A percentile compares a stretch with the other conserved stretches of the same genome.
Evolutionary conservation across 2,113 vertebrate genomes (phyloP).

Genomic region (Mirza zaza): DNA sequence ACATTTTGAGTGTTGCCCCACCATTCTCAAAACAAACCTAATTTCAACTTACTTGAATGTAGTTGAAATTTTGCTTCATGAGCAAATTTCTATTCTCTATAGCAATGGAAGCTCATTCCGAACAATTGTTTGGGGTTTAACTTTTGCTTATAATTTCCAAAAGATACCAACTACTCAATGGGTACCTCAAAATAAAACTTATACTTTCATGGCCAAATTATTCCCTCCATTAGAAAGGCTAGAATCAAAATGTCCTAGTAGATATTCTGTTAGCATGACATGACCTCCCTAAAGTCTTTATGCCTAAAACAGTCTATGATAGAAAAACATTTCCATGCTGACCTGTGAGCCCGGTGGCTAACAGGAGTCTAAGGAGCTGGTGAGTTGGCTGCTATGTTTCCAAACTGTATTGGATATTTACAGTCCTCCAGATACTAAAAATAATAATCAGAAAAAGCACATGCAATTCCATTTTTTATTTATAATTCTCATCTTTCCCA

Average conservation of each 20-base stretch:
- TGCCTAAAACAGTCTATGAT: neutral
- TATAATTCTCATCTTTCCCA: slow-evolving; percentile 49
- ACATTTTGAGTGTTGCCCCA: neutral
- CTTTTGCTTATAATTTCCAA: slow-evolving; percentile 1
- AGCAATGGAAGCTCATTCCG: neutral
- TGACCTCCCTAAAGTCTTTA: neutral
- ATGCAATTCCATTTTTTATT: slow-evolving; percentile 55
- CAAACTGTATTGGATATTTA: neutral
- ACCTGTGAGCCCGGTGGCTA: neutral
- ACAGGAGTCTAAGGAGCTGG: neutral
- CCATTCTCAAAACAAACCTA: slow-evolving; percentile 38
- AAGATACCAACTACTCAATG: neutral
- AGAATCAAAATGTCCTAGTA: neutral
- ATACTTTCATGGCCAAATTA: neutral
- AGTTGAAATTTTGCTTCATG: slow-evolving; percentile 8
- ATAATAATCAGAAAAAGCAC: slow-evolving; percentile 29
- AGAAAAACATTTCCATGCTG: neutral
- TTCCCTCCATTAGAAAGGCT: neutral
- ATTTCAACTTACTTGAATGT: slow-evolving; percentile 21
- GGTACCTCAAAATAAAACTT: slow-evolving; percentile 1
- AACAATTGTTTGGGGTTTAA: neutral
- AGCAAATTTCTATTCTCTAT: slow-evolving; percentile 1
- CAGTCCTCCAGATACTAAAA: neutral
- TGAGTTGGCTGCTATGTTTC: neutral
- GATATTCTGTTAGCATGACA: neutral